Conservation (phyloP, 2,888 invertebrate species). For the Thymelicus lineola region DNA sequence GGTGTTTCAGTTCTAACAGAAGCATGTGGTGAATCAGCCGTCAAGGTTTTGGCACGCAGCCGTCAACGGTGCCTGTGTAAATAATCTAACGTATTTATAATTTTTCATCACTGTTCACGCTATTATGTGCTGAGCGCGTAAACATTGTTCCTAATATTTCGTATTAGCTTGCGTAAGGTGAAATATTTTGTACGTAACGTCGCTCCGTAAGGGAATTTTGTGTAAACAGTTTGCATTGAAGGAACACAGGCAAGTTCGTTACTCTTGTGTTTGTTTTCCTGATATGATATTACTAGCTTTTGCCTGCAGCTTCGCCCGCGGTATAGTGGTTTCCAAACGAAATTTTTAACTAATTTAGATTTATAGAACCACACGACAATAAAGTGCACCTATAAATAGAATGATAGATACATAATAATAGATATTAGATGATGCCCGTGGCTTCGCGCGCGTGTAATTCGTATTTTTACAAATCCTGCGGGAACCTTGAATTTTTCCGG, state of each 20-base stretch:
- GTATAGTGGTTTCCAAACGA: no score
- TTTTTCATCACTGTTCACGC: slow-evolving; percentile 11
- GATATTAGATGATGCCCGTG: no score
- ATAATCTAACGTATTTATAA: slow-evolving; percentile 40
- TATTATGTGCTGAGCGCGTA: not conserved
- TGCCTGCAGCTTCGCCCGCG: no score
- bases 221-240: not conserved
- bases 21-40: slow-evolving; percentile 39
- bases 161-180: slow-evolving; percentile 11
- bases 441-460: no score
- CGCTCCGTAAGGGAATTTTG: not conserved
- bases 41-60: slow-evolving; percentile 50
- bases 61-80: slow-evolving; percentile 39
- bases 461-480: no score
- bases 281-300: no score
- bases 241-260: not conserved
- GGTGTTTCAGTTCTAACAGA: slow-evolving; percentile 4
- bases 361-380: no score
- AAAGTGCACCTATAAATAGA: no score
- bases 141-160: slow-evolving; percentile 20
- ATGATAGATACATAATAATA: no score
- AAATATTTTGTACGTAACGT: slow-evolving; percentile 2
- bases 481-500: no score
- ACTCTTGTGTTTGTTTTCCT: not conserved
- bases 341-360: no score